Conservation (phyloP, 2,797 vertebrate species). For the Clarias pachynema region DNA sequence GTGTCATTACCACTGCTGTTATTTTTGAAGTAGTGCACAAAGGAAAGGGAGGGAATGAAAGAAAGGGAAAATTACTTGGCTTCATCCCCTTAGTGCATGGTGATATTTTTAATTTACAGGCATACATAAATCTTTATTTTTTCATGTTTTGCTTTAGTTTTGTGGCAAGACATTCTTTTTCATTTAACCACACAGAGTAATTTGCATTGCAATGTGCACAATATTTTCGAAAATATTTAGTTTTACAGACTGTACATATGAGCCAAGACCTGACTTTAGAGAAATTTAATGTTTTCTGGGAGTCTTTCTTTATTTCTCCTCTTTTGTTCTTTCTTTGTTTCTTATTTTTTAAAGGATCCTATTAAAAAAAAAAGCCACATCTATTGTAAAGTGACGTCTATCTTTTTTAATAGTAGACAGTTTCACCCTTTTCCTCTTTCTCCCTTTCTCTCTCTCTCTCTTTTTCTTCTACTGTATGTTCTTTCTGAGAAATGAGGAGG, state of each 20-base stretch:
- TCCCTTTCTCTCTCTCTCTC: not conserved
- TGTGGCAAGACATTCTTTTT: slow-evolving; percentile 47
- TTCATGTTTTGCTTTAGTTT: slow-evolving; percentile 40
- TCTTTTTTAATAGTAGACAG: not conserved
- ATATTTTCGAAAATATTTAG: not conserved
- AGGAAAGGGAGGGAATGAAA: slow-evolving; percentile 9
- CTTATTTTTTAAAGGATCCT: not conserved
- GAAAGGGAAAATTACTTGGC: slow-evolving; percentile 23
- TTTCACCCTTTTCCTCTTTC: too few species aligned
- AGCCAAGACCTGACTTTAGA: not conserved
- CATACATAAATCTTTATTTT: slow-evolving; percentile 33
- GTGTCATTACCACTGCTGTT: slow-evolving; percentile 23
- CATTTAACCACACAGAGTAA: not conserved
- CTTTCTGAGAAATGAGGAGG: not conserved
- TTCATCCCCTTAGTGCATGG: slow-evolving; percentile 44
- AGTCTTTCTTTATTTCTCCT: not conserved
- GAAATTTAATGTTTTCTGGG: not conserved
- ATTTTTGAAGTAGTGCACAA: slow-evolving; percentile 4
- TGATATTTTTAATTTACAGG: slow-evolving; percentile 45
- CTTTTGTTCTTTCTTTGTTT: not conserved
- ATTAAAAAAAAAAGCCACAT: not conserved
- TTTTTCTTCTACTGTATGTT: not conserved
- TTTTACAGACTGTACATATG: not conserved
- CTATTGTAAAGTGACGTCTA: not conserved
- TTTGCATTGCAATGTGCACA: not conserved